These are phyloP conservation scores for Latheticus oryzae DNA, from an alignment of 2,888 invertebrate genomes.

Conservation along the genomic window DNA sequence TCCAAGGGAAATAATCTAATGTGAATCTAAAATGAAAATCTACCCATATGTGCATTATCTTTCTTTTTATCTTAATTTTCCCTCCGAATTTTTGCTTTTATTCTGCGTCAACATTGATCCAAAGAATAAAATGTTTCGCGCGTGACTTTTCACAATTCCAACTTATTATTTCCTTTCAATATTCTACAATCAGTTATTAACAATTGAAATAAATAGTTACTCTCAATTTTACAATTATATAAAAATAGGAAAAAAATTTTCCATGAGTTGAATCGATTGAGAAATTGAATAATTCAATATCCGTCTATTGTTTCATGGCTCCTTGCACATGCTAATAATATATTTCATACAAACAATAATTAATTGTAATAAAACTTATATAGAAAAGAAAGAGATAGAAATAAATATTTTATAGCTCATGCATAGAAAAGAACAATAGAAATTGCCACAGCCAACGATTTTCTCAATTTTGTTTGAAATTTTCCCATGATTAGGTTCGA, in stretches of 20 bases:
- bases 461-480: conserved; percentile 1
- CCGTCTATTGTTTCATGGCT: conserved; percentile 24
- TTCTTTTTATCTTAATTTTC: too few relatives aligned
- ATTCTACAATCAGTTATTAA: too few relatives aligned
- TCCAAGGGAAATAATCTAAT: too few relatives aligned
- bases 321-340: conserved; percentile 29
- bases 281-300: conserved; percentile 27
- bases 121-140: too few relatives aligned
- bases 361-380: conserved; percentile 28
- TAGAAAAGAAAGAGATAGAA: too few relatives aligned
- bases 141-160: too few relatives aligned
- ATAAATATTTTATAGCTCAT: conserved; percentile 34
- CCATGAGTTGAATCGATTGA: conserved; percentile 22
- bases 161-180: too few relatives aligned
- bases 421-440: conserved; percentile 24
- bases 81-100: too few relatives aligned
- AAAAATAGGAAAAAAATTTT: conserved; percentile 18
- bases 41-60: too few relatives aligned
- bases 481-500: conserved; percentile 25
- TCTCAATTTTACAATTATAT: conserved; percentile 9
- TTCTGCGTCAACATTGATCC: too few relatives aligned
- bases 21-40: too few relatives aligned
- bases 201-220: too few relatives aligned
- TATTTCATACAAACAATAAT: conserved; percentile 15
- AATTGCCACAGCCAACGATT: conserved; percentile 32